phyloP scores from a whole-genome alignment of 2,888 invertebrate genomes.

The Monochamus alternatus region DNA sequence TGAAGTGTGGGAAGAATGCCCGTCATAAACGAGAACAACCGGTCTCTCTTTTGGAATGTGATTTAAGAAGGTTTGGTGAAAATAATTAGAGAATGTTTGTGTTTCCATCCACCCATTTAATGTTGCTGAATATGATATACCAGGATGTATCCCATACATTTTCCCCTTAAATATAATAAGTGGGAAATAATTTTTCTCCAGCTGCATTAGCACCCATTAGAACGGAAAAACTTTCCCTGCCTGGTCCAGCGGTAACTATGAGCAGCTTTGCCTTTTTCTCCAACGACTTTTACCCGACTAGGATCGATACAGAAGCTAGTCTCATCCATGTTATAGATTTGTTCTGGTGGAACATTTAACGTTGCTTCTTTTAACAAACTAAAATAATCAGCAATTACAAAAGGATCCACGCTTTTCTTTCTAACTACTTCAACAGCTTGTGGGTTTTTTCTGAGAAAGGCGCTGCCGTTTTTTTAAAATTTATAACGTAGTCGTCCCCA shows the following conservation, averaged over 20 bases:
- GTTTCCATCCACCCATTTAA: too few species aligned
- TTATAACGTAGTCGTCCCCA: too few species aligned
- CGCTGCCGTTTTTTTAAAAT: too few species aligned
- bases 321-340: constrained; percentile 47
- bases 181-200: constrained; percentile 18
- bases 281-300: constrained; percentile 21
- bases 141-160: constrained; percentile 7
- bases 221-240: constrained; percentile 21
- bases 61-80: constrained; percentile 7
- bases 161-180: constrained; percentile 28
- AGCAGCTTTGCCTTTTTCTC: constrained; percentile 29
- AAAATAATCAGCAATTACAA: too few species aligned
- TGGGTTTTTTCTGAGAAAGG: too few species aligned
- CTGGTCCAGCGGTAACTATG: constrained; percentile 25
- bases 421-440: too few species aligned
- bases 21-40: constrained; percentile 35
- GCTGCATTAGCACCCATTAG: constrained; percentile 25
- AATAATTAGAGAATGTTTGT: constrained; percentile 18
- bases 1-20: constrained; percentile 27
- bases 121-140: background rate
- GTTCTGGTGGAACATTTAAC: constrained; percentile 11
- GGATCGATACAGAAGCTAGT: constrained; percentile 50
- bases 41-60: constrained; percentile 23
- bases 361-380: too few species aligned
- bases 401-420: too few species aligned